phyloP scores from a whole-genome alignment of 1,140 invertebrate genomes.

The Melanaphis sacchari region DNA sequence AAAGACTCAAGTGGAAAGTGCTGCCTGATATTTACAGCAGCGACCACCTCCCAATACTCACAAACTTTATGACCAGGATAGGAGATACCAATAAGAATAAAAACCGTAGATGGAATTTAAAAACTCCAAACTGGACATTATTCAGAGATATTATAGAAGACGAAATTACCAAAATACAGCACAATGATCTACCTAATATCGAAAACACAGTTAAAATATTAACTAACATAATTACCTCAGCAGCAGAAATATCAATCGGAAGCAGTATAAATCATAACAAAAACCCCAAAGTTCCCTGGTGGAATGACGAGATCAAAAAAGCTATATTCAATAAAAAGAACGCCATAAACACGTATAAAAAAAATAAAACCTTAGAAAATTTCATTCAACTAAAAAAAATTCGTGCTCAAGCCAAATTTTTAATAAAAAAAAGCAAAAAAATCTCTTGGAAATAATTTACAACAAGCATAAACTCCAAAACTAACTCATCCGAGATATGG shows the following conservation, averaged over 20 bases:
- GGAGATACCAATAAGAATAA: too few relatives aligned
- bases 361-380: neutral
- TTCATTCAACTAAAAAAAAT: conserved; percentile 4
- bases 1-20: too few relatives aligned
- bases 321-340: neutral
- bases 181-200: neutral
- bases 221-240: neutral
- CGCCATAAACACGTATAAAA: neutral
- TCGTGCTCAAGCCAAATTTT: neutral
- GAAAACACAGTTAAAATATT: neutral
- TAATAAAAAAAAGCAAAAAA: conserved; percentile 20
- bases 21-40: too few relatives aligned
- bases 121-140: neutral
- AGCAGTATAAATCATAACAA: neutral
- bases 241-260: neutral
- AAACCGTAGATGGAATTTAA: too few relatives aligned
- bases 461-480: too few relatives aligned
- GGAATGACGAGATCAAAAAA: neutral
- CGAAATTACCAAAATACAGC: neutral
- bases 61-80: too few relatives aligned
- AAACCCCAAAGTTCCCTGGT: conserved; percentile 6
- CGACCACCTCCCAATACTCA: too few relatives aligned
- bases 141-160: neutral
- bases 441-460: too few relatives aligned
- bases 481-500: too few relatives aligned